A percentile compares a stretch with the other conserved stretches of the same genome.
Conservation (phyloP, 2,888 invertebrate species). For the Ecliptopera silaceata region DNA sequence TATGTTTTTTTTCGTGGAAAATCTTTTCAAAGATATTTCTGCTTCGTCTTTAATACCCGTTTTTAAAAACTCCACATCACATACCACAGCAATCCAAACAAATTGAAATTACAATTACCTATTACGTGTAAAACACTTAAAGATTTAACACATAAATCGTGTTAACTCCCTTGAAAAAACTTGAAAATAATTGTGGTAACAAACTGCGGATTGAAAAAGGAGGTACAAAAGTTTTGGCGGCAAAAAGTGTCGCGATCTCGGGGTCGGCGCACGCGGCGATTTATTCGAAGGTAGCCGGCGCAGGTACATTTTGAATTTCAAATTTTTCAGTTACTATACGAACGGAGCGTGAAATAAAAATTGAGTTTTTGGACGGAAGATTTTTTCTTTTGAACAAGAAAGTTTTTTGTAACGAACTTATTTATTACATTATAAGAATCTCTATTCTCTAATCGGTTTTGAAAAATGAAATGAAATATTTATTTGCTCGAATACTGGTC, state of each 20-base stretch:
- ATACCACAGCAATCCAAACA: constrained; percentile 15
- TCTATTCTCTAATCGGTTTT: too few relatives aligned
- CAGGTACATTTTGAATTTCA: constrained; percentile 69
- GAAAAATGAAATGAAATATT: too few relatives aligned
- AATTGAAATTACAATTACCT: constrained; percentile 31
- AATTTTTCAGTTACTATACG: constrained; percentile 74
- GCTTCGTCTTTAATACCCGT: not conserved
- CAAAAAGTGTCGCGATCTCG: constrained; percentile 72
- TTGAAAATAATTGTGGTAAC: constrained; percentile 76
- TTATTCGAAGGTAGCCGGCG: constrained; percentile 61
- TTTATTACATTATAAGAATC: too few relatives aligned
- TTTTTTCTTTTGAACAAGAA: not conserved
- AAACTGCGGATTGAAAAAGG: constrained; percentile 54
- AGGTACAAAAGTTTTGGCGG: constrained; percentile 65
- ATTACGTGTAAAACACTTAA: constrained; percentile 48
- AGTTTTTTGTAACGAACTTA: not conserved
- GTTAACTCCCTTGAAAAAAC: constrained; percentile 70
- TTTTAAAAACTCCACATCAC: not conserved
- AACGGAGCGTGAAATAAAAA: constrained; percentile 66
- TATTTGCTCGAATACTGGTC: too few relatives aligned
- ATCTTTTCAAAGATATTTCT: too few relatives aligned
- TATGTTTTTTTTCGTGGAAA: too few relatives aligned
- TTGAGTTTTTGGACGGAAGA: constrained; percentile 34
- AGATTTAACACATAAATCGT: constrained; percentile 66
- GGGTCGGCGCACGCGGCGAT: constrained; percentile 68